phyloP scores from a whole-genome alignment of 1,140 invertebrate genomes.

The Phthorimaea operculella region DNA sequence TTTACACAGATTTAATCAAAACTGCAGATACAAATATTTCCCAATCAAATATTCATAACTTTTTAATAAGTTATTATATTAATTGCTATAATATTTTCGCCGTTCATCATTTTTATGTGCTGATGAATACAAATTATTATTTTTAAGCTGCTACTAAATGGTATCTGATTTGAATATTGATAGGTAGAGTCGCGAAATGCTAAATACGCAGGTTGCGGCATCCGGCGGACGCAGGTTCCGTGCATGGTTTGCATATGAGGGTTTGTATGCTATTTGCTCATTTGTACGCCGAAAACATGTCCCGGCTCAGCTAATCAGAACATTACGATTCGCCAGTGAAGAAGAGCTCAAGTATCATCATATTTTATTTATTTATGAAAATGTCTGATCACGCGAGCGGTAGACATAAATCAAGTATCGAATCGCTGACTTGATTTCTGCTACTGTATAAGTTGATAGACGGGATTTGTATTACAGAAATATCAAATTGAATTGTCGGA shows the following conservation, averaged over 20 bases:
- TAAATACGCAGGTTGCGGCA: conserved; percentile 13
- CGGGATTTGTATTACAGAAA: no score
- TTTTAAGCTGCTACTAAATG: not conserved
- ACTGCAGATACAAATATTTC: no score
- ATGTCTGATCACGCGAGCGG: no score
- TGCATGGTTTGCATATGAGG: conserved; percentile 43
- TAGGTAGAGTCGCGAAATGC: not conserved
- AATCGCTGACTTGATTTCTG: no score
- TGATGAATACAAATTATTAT: not conserved
- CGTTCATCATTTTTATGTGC: not conserved
- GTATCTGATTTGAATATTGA: not conserved
- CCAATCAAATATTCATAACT: not conserved
- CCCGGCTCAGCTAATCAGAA: not conserved
- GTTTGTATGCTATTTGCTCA: conserved; percentile 6
- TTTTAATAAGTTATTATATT: not conserved
- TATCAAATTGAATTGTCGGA: no score
- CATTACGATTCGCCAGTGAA: not conserved
- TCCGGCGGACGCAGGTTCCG: conserved; percentile 42
- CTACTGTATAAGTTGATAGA: no score
- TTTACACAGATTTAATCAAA: no score
- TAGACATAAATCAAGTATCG: no score
- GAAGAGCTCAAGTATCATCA: not conserved
- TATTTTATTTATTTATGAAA: not conserved
- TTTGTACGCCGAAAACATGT: not conserved
- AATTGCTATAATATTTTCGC: not conserved